Percentiles rank a stretch among this genome's conserved stretches.
Evolutionary conservation across 2,113 vertebrate genomes (phyloP).

Genomic region (Anser cygnoides): DNA sequence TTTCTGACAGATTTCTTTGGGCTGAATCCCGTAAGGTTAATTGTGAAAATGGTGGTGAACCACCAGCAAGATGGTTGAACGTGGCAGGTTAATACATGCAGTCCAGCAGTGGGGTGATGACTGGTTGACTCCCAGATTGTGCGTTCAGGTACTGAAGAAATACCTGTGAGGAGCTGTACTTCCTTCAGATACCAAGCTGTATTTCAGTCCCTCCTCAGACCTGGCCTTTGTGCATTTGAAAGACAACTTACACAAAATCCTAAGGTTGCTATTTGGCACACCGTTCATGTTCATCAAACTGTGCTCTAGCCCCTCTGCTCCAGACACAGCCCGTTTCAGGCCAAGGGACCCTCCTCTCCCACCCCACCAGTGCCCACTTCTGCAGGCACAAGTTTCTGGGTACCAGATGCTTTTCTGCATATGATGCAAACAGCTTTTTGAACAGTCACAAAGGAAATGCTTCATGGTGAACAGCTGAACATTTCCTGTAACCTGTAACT

Average conservation of each 20-base stretch:
- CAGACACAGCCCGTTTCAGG: rapidly evolving
- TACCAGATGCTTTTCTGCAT: rapidly evolving
- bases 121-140: rapidly evolving
- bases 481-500: not conserved
- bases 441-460: not conserved
- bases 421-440: not conserved
- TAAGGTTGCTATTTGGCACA: not conserved
- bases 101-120: not conserved
- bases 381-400: not conserved
- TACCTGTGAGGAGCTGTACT: not conserved
- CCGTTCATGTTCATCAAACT: not conserved
- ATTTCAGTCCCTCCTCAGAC: not conserved
- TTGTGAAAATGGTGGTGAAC: not conserved
- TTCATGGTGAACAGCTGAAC: not conserved
- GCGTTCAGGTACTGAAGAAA: not conserved
- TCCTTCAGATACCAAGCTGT: not conserved
- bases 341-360: not conserved
- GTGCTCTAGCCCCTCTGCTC: not conserved
- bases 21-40: not conserved
- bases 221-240: not conserved
- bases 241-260: not conserved
- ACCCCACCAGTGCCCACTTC: not conserved
- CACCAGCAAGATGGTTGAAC: not conserved
- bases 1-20: not conserved
- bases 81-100: not conserved